Evolutionary conservation across 2,888 invertebrate genomes (phyloP), one percentile per base, ranked within the genome.

Genomic region (Catocala sponsa): DNA sequence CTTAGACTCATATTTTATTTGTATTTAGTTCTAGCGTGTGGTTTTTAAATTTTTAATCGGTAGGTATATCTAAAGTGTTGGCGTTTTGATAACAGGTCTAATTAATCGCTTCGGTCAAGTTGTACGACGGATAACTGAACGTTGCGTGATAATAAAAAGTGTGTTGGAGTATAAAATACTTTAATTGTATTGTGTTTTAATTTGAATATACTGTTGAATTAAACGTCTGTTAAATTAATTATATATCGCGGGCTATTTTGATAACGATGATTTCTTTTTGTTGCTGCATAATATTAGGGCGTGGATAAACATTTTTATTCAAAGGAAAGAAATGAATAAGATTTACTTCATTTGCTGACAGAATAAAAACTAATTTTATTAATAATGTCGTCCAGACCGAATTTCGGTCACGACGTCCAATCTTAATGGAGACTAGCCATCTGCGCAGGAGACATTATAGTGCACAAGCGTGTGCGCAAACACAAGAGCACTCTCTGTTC

Each of bases 41-140:
- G 59, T 65, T 70, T 79, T 72, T 44, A 55, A 46, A 52, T 74
- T 38, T 41, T 47, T 62, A 49, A 82, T 80, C 81, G 65, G 52
- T 35, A 68, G 70, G 72, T 73, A 76, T 73, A 83, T 84, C 83
- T 76, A 61, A 74, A 78, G 84, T 83, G 84, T 81, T 80, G 82
- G 81, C 85, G 59, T 66, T 76, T 79, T 77, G 79, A 82, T 82
- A 79, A 79, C 72, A 67, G 77, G 32, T 76, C 76, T 78, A 72
- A 79, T 82, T 77, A 73, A 77, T 77, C 25, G 71, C 25, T 66
- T 65, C 53, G 47, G 61, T 63, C 69, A 76, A 69, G 63, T 55
- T 71, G 32, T 59, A 44, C 47, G 65, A 68, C 55, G 68, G 58
- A 61, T 73, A 65, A 59, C 9, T 56, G 35, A 38, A 6, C 7